Evolutionary conservation across 2,113 vertebrate species (phyloP).

Genomic region (Synodontis membranacea): DNA sequence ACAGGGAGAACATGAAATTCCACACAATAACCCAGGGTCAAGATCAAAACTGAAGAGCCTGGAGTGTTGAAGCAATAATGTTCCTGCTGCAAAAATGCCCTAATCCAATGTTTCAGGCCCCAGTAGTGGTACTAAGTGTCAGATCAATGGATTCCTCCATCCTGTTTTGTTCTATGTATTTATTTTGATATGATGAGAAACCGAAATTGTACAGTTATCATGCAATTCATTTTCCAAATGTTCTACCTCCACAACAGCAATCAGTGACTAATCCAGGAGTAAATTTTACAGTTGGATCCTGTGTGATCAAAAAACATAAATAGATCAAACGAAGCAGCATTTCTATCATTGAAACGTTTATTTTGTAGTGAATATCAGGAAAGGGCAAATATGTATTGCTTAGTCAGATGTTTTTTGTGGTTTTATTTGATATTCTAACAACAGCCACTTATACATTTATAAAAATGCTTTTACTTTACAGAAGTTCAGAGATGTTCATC

Average conservation of each 20-base stretch:
- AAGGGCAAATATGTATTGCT: constrained; percentile 22
- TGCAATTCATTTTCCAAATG: neutral
- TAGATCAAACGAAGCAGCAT: neutral
- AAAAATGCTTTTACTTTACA: constrained; percentile 36
- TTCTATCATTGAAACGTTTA: constrained; percentile 9
- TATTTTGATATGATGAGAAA: neutral
- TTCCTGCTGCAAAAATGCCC: neutral
- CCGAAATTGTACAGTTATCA: neutral
- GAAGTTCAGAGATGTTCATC: neutral
- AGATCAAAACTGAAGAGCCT: neutral
- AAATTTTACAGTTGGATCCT: neutral
- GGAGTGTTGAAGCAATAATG: neutral
- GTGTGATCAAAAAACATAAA: neutral
- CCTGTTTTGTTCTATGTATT: neutral
- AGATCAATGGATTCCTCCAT: neutral
- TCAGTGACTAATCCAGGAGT: neutral
- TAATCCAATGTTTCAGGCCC: neutral
- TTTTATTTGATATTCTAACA: constrained; percentile 32
- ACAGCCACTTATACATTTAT: constrained; percentile 8
- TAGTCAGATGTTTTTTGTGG: neutral
- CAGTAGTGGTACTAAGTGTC: neutral
- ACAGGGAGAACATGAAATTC: neutral
- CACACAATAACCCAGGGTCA: neutral
- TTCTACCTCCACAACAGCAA: neutral
- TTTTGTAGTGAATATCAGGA: neutral